Evolutionary conservation across 2,113 vertebrate species (phyloP).

Genomic region (Emydura subglobosa): DNA sequence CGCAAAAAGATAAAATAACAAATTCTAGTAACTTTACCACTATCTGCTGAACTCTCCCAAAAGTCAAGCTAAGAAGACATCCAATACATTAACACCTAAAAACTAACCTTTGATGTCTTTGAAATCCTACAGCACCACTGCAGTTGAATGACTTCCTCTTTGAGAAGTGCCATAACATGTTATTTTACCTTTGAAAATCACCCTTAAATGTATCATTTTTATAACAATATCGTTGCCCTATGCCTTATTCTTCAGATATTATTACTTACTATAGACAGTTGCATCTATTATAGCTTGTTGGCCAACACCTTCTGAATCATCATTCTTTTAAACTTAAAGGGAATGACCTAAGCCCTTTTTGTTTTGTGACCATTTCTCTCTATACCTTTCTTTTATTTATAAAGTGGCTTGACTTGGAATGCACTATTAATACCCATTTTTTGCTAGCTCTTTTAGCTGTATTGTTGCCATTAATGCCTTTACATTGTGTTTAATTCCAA

Average conservation of each 20-base stretch:
- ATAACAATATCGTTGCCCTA: background rate
- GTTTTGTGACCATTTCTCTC: background rate
- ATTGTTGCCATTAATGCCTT: background rate
- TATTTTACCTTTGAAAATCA: accelerated
- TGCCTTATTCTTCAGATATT: background rate
- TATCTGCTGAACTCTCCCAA: background rate
- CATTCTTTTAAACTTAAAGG: background rate
- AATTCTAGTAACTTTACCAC: background rate
- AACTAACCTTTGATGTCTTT: background rate
- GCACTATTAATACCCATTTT: background rate
- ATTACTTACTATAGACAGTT: background rate
- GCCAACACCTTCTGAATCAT: background rate
- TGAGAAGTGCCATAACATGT: background rate
- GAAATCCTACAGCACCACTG: background rate
- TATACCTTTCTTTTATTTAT: background rate
- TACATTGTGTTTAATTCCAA: background rate
- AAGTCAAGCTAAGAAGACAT: background rate
- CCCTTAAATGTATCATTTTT: background rate
- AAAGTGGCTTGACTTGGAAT: background rate
- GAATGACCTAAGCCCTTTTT: background rate
- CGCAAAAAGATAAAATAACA: background rate
- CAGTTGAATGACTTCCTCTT: background rate
- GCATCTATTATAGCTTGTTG: background rate
- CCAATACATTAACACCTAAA: background rate
- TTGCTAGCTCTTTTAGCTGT: background rate